Evolutionary conservation across 2,888 invertebrate species (phyloP).

Genomic region (Campopleginae sp.): DNA sequence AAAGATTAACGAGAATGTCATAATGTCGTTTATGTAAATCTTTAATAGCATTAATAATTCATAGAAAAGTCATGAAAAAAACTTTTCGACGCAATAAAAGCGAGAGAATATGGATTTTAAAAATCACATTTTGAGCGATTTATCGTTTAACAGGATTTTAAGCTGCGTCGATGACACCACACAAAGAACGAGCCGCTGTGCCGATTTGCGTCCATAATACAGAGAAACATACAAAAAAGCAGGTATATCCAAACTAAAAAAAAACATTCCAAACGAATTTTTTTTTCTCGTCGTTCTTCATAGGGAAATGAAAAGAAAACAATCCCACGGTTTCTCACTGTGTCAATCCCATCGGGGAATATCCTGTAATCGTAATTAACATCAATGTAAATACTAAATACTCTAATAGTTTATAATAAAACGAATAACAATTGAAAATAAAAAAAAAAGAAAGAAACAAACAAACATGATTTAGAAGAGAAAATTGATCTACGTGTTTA

Average conservation of each 20-base stretch:
- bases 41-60: slow-evolving; percentile 65
- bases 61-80: slow-evolving; percentile 40
- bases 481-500: slow-evolving; percentile 45
- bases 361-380: slow-evolving; percentile 78
- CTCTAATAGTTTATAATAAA: slow-evolving; percentile 77
- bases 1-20: slow-evolving; percentile 83
- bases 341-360: slow-evolving; percentile 68
- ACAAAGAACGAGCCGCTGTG: slow-evolving; percentile 58
- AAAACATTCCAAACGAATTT: slow-evolving; percentile 63
- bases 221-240: slow-evolving; percentile 37
- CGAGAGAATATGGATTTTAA: slow-evolving; percentile 47
- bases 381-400: slow-evolving; percentile 75
- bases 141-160: slow-evolving; percentile 59
- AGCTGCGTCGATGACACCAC: slow-evolving; percentile 56
- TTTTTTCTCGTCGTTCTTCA: slow-evolving; percentile 25
- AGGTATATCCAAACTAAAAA: slow-evolving; percentile 33
- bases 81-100: slow-evolving; percentile 18
- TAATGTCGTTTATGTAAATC: slow-evolving; percentile 78
- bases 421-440: slow-evolving; percentile 24
- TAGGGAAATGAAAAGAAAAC: slow-evolving; percentile 1
- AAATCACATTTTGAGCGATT: slow-evolving; percentile 30
- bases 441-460: slow-evolving; percentile 56
- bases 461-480: background rate
- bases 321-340: slow-evolving; percentile 52
- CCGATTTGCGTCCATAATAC: slow-evolving; percentile 60